Base-by-base conservation (phyloP, 2,888 invertebrate genomes). In the Poecilus cupreus region DNA sequence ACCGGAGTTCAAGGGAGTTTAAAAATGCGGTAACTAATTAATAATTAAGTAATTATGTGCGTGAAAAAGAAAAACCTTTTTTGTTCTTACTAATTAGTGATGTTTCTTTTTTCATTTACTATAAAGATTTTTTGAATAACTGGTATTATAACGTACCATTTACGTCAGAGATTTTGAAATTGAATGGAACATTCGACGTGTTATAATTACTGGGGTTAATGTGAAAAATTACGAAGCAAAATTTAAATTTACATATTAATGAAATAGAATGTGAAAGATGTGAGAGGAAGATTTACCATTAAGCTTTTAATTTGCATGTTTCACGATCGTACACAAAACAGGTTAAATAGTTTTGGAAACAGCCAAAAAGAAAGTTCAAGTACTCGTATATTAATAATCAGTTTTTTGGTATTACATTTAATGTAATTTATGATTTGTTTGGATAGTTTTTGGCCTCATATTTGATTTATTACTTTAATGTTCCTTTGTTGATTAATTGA, bases 191-290 rank as follows among this genome's bases (percentile, higher is more conserved):
- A 51, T 46, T 75, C n/a, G 49, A 16, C 26, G 49, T 32, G 16
- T 51, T 46, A 22, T 72, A 75, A 75, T 51, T 75, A 26, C 11
- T 26, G 49, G 26, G 26, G 16, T 16, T 24, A 49, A 22, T 75
- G 74, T 49, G 49, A 75, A 74, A 51, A 75, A 60, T 60, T 26
- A 37, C 32, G 20, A 39, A 68, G 37, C 16, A 20, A n/a, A 5
- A 11, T 37, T 26, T 16, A 32, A 16, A 68, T 75, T 46, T 49
- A 51, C 51, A 75, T 75, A 26, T 75, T 49, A 75, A 75, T 75
- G 74, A 75, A 51, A 51, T 46, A 24, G 49, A 26, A 75, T 75
- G 74, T 75, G 26, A 49, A 75, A 75, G 74, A 75, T 75, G 74
- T 24, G 74, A 51, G 51, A 75, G 74, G 16, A 32, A 68, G 18